Base-by-base conservation (phyloP, 2,888 invertebrate genomes). In the Lapara coniferarum region DNA sequence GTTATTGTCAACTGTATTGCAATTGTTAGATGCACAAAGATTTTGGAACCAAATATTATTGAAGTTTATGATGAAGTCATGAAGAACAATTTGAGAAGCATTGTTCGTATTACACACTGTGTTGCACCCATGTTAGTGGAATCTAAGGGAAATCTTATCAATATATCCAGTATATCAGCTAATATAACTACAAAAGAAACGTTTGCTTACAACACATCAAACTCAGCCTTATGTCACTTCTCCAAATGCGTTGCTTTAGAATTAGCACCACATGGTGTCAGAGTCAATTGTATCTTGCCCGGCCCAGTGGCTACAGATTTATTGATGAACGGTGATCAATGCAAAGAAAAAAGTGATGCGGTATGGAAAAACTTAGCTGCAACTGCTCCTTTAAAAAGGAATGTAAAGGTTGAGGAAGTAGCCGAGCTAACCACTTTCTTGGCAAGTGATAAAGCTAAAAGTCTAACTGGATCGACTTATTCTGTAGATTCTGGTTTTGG, bases 141-240 rank as follows among this genome's bases (percentile, higher is more conserved):
- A 72, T 80, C 74, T 14, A 81, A 84, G 71, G 87, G 87, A 59
- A 78, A 77, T 19, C 75, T 87, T 14, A 74, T 87, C 3, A 86
- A 84, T 74, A 81, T 87, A 52, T 81, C 84, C n/a, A 86, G 85
- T 72, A 66, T 79, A 2, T 46, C 71, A 0, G 71, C 73, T 53
- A 49, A 69, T 8, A 13, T 73, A 4, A 63, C 71, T 49, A 58
- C 71, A 0, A 57, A 71, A 14, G 71, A 69, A 59, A 66, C 72
- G 57, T 67, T 81, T 51, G 74, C 78, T 12, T 97, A 97, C 82
- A 89, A 91, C 72, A 95, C 97, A 92, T 95, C 96, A 30, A 97
- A 97, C 87, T 92, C 96, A 46, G 96, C 96, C n/a, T 79, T 97
- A 19, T 96, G 96, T 85, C 97, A 97, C 81, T 95, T 97, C 74